phyloP scores from a whole-genome alignment of 2,113 vertebrate species.

The Xiphophorus hellerii region DNA sequence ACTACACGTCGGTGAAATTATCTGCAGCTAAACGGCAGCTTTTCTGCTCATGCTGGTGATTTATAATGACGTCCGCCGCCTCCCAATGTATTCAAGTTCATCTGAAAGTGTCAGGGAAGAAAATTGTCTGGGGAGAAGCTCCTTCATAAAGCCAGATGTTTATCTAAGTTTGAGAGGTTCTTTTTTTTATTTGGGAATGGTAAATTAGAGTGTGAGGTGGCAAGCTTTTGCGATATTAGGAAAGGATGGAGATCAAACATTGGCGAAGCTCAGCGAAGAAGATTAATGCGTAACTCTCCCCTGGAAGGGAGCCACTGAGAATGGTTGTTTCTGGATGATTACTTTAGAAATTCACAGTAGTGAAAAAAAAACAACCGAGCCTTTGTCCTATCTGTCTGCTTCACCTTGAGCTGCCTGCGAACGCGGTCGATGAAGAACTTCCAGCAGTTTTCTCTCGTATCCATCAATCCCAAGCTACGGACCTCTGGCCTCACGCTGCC shows the following conservation, averaged over 20 bases:
- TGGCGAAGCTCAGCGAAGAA: slow-evolving; percentile 20
- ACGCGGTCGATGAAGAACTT: slow-evolving; percentile 93
- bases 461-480: slow-evolving; percentile 84
- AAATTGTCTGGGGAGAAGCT: slow-evolving; percentile 46
- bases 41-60: slow-evolving; percentile 44
- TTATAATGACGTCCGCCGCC: slow-evolving; percentile 36
- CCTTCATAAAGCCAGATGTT: slow-evolving; percentile 57
- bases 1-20: slow-evolving; percentile 41
- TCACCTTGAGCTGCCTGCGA: slow-evolving; percentile 90
- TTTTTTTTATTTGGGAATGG: slow-evolving; percentile 18
- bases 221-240: slow-evolving; percentile 39
- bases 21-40: slow-evolving; percentile 46
- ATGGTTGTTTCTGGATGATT: slow-evolving; percentile 31
- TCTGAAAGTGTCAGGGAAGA: slow-evolving; percentile 45
- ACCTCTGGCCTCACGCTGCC: slow-evolving; percentile 87
- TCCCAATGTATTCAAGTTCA: slow-evolving; percentile 45
- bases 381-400: slow-evolving; percentile 8
- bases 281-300: slow-evolving; percentile 32
- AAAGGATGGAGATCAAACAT: slow-evolving; percentile 36
- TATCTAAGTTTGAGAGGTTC: slow-evolving; percentile 31
- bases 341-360: slow-evolving; percentile 23
- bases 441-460: slow-evolving; percentile 93
- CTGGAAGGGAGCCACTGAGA: slow-evolving; percentile 8
- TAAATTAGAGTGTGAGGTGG: slow-evolving; percentile 44
- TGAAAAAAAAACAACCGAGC: slow-evolving; percentile 1